Evolutionary conservation across 2,888 invertebrate species (phyloP), one percentile per base, ranked within the genome.

Genomic region (Pterostichus niger): DNA sequence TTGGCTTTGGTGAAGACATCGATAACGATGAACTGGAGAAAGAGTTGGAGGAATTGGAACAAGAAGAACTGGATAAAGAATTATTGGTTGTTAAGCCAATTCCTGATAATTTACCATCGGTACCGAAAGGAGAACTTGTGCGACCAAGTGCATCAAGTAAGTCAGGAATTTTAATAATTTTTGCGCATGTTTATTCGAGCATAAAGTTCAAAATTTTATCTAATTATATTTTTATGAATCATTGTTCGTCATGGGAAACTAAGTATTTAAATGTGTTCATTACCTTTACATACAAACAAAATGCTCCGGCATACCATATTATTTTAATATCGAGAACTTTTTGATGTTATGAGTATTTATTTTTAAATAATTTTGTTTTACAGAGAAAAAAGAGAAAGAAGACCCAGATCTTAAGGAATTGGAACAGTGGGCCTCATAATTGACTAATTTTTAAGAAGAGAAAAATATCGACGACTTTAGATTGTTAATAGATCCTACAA

Each of bases 1-100:
- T 97, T 49, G 98, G 98, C 56, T 98, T 98, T 91, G 96, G 96
- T 85, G 95, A 95, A 89, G 94, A 98, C 87, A 92, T 98, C 82
- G 99, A 99, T 88, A 95, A 96, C 87, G 97, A 97, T 86, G 97
- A 98, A 87, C 92, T 98, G 61, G 96, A 97, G 88, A 94, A 93
- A 86, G 97, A 97, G 89, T 91, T 97, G 68, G 97, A 98, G 88
- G 95, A 96, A 88, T 90, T 98, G 86, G 97, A 97, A 92, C 96
- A 97, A 91, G 96, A 97, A 92, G 96, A 96, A 90, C 92, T 97
- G 85, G 95, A 95, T 88, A 95, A 97, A 89, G 93, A 97, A 89
- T 92, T 97, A 86, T 94, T 95, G 82, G 95, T 96, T 89, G 92
- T 92, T 82, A 94, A 93, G 84, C 94, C 95, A 56, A 17, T 94